Conservation (phyloP, 1,140 invertebrate species). For the Aphelenchoides fujianensis region DNA sequence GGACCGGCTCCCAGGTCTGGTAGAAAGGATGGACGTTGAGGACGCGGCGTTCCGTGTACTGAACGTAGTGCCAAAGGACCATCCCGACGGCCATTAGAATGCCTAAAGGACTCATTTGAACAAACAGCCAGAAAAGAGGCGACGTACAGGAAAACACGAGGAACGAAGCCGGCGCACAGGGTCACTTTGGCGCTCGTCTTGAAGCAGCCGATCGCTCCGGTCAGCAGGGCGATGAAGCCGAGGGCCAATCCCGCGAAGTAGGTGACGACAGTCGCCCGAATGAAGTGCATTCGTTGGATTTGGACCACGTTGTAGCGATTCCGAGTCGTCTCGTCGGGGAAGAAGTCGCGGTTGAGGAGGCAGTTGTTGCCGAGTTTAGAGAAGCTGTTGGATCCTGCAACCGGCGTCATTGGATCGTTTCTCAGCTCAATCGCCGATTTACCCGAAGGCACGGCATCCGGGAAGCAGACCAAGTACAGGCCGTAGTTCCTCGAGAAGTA, state of each 20-base stretch:
- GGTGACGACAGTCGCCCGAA: conserved; percentile 29
- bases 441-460: conserved; percentile 38
- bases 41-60: conserved; percentile 41
- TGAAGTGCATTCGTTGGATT: conserved; percentile 45
- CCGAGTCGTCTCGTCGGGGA: conserved; percentile 14
- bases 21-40: conserved; percentile 45
- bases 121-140: no score
- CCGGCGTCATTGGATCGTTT: conserved; percentile 16
- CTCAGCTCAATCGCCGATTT: conserved; percentile 10
- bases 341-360: conserved; percentile 33
- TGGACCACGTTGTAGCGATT: conserved; percentile 41
- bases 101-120: conserved; percentile 18
- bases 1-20: conserved; percentile 37
- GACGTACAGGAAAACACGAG: conserved; percentile 44
- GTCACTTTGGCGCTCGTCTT: conserved; percentile 36
- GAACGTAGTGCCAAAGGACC: conserved; percentile 38
- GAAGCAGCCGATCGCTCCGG: conserved; percentile 41
- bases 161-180: conserved; percentile 36
- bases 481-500: conserved; percentile 41
- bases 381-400: conserved; percentile 33
- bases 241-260: conserved; percentile 35
- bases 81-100: conserved; percentile 37
- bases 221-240: conserved; percentile 24
- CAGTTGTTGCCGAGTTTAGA: conserved; percentile 25
- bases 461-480: conserved; percentile 43